phyloP scores from a whole-genome alignment of 1,140 invertebrate genomes.

The Sarcophaga bullata region DNA sequence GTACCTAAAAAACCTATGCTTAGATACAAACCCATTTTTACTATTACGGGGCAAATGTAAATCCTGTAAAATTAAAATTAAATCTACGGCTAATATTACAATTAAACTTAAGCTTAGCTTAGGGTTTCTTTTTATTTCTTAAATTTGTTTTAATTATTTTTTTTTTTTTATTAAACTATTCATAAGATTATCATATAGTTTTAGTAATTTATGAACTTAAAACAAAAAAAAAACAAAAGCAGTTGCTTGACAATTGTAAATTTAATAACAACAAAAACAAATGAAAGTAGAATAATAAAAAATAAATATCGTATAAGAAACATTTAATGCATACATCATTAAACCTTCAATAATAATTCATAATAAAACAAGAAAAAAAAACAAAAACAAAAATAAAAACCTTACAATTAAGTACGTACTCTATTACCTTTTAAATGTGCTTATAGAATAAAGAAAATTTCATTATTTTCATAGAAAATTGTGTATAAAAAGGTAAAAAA shows the following conservation, averaged over 20 bases:
- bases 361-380: not conserved
- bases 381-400: no score
- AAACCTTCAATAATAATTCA: slow-evolving; percentile 13
- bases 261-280: not conserved
- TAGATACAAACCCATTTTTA: not conserved
- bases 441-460: not conserved
- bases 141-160: not conserved
- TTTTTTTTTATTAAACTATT: not conserved
- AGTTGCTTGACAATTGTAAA: not conserved
- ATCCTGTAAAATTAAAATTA: no score
- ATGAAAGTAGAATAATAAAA: not conserved
- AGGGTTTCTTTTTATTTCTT: not conserved
- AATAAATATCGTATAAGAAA: not conserved
- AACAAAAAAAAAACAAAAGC: not conserved
- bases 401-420: not conserved
- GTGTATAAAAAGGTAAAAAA: not conserved
- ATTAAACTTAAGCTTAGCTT: slow-evolving; percentile 19
- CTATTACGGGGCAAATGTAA: not conserved
- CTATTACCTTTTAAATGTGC: not conserved
- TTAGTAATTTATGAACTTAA: slow-evolving; percentile 5
- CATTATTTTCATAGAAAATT: slow-evolving; percentile 2
- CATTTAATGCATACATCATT: not conserved
- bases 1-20: not conserved
- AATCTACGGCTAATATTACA: no score
- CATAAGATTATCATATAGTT: not conserved